Evolutionary conservation across 2,888 invertebrate genomes (phyloP), one percentile per base, ranked within the genome.

Genomic region (Pyralis farinalis): DNA sequence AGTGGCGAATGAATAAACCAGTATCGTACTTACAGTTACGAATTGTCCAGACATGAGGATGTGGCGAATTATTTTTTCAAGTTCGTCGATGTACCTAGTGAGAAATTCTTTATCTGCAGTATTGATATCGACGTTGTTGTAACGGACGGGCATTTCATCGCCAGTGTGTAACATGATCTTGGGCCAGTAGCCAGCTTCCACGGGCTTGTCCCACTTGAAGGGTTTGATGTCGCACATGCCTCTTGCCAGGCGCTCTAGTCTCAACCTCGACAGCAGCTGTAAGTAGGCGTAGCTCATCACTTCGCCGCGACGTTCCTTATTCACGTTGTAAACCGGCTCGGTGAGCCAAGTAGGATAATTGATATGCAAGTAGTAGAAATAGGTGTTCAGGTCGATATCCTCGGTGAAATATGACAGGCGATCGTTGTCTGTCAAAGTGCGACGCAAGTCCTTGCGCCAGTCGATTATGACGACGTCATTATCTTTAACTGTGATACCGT

Each of bases 301-400:
- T 69, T 92, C 92, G 33, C 92, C 92, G 21, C 91, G 90, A 37
- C 82, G 79, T 51, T 85, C 86, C 53, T 84, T 84, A 53, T 86
- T 76, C 31, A 90, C 54, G 11, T 70, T 76, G 55, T 85, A 89
- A 21, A 88, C 76, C 7, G 90, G 84, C 32, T 92, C 91, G 45
- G 89, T 85, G 87, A 93, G 90, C 93, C 93, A 94, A 85, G 84
- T 91, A 3, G 95, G 95, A 70, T 92, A 93, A 66, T 92, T 91
- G 69, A 93, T 82, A 63, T 92, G 91, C 71, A 90, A 85, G 72
- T 93, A 91, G 79, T 92, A 93, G 83, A 93, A 93, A 86, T 92
- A 94, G 8, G 92, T 78, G 76, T 94, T 95, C 8, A 95, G 82
- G 49, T 94, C 95, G 37, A 95, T 82, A 68, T 96, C 96, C 69